Evolutionary conservation across 2,797 vertebrate genomes (phyloP).

Genomic region (Xiphorhynchus erythropygius): DNA sequence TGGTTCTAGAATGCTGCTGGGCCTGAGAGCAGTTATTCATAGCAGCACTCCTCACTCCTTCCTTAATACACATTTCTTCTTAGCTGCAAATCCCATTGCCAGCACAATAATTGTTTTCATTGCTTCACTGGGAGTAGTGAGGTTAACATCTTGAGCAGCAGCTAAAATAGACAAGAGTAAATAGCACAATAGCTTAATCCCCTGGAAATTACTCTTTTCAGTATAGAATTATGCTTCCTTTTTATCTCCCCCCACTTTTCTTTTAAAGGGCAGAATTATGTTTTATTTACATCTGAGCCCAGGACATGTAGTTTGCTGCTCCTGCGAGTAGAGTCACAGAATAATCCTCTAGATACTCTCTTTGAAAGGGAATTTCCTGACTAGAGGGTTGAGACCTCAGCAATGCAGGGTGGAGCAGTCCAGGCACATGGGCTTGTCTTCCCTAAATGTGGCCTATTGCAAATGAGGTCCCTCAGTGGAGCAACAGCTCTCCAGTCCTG

Average conservation of each 20-base stretch:
- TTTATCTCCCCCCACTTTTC: neutral
- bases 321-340: neutral
- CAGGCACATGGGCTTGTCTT: neutral
- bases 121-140: conserved; percentile 26
- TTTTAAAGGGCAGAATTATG: neutral
- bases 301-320: neutral
- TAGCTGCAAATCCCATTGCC: neutral
- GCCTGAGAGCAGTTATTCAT: neutral
- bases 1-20: neutral
- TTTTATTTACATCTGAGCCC: neutral
- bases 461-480: neutral
- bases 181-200: conserved; percentile 31
- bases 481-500: neutral
- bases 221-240: neutral
- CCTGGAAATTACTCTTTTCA: conserved; percentile 11
- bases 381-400: neutral
- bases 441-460: fast-evolving
- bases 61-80: neutral
- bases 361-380: neutral
- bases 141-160: conserved; percentile 15
- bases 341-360: neutral
- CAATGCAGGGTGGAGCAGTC: neutral
- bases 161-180: conserved; percentile 17
- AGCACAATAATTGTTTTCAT: conserved; percentile 12
- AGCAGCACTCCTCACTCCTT: neutral